Base-by-base conservation (phyloP, 1,140 invertebrate genomes). In the Diachasma alloeum region DNA sequence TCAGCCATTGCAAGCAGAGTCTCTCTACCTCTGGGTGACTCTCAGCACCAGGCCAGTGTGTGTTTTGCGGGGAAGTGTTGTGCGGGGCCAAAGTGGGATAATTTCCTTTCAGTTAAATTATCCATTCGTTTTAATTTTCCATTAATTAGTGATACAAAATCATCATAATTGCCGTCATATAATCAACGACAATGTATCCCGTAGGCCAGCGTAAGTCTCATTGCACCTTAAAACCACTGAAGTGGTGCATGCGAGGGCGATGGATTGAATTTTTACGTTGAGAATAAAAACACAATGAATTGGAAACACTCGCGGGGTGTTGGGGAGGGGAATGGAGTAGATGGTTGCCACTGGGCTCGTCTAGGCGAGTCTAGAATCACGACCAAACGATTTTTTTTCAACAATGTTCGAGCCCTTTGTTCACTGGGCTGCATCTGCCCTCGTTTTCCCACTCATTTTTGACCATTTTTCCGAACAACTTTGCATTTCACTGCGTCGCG, bases 161-260 rank as follows among this genome's bases (percentile, higher is more conserved):
- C 78, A 79, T 79, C 81, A 83, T 83, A 84, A 83, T 83, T 80
- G 63, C 81, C 81, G 63, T 82, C 81, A 83, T 76, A 77, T 79
- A 68, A 68, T 36, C 31, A 79, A 82, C 82, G 74, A 88, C 84
- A 81, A 91, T 91, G 90, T 90, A 90, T 83, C 89, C 90, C 74
- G 89, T 90, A 86, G 90, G 90, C 80, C 90, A 90, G 83, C 85
- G 90, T 90, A 84, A 91, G 89, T 90, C 85, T 67, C 36, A 9
- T 31, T 31, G n/a, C 59, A 26, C 1, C 39, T 6, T 1, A 19
- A 0, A 37, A 36, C 42, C 70, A 19, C n/a, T 42, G 59, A 24
- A 63, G 8, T 63, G 0, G 59, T 63, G 59, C 24, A 63, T 24
- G 24, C 44, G 37, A 42, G 39, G 39, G 39, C 39, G 39, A 42